Evolutionary conservation across 2,113 vertebrate species (phyloP).

Genomic region (Struthio camelus): DNA sequence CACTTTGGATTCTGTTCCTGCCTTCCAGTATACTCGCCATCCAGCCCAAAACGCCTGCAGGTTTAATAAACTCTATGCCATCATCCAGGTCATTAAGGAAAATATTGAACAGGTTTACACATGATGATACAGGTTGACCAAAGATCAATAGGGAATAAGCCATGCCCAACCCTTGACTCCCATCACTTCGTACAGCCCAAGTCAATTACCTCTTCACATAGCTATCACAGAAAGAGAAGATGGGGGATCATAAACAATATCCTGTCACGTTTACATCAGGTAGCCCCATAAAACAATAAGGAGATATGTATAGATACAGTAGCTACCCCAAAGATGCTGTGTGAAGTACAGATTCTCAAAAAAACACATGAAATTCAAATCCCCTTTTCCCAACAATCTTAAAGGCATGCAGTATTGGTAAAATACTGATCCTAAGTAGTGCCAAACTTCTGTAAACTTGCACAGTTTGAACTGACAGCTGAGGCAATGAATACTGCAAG

Average conservation of each 20-base stretch:
- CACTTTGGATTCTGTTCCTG: background rate
- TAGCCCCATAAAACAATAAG: background rate
- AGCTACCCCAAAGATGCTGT: background rate
- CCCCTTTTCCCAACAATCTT: fast-evolving
- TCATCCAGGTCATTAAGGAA: background rate
- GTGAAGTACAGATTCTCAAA: background rate
- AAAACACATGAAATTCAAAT: background rate
- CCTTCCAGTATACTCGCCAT: background rate
- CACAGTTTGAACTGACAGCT: background rate
- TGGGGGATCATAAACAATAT: background rate
- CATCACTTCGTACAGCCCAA: fast-evolving
- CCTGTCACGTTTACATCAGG: fast-evolving
- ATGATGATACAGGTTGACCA: background rate
- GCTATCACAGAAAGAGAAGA: background rate
- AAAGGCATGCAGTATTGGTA: background rate
- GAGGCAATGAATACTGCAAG: background rate
- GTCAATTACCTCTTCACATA: background rate
- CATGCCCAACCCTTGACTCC: background rate
- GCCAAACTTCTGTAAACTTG: background rate
- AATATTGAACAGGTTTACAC: background rate
- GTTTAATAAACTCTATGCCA: background rate
- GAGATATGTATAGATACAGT: background rate
- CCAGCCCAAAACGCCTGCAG: background rate
- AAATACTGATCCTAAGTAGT: background rate
- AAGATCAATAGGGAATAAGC: background rate